Percentiles rank a stretch among this genome's conserved stretches.
Conservation (phyloP, 2,113 vertebrate genomes). For the Lonchura striata region DNA sequence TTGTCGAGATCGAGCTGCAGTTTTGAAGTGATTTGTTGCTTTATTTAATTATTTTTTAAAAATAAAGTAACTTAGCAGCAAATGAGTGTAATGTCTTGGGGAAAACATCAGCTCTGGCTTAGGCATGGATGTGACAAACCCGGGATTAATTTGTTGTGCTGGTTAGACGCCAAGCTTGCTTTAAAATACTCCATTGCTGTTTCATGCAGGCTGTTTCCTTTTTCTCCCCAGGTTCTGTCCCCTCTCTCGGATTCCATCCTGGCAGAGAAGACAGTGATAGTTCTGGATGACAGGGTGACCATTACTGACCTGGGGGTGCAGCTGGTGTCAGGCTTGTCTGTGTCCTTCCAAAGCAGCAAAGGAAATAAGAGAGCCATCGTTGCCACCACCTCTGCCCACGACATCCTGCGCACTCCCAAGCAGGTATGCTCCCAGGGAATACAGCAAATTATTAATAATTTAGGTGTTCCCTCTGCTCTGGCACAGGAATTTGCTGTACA, state of each 20-base stretch:
- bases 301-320: slow-evolving; percentile 90
- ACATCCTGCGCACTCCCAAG: slow-evolving; percentile 83
- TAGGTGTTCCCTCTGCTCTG: background rate
- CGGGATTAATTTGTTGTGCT: background rate
- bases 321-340: slow-evolving; percentile 83
- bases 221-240: slow-evolving; percentile 83
- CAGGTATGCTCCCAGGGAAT: slow-evolving; percentile 72
- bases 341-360: slow-evolving; percentile 82
- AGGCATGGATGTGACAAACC: background rate
- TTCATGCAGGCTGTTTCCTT: background rate
- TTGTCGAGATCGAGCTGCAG: background rate
- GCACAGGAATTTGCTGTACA: background rate
- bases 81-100: background rate
- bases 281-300: slow-evolving; percentile 92
- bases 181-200: background rate
- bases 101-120: background rate
- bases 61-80: background rate
- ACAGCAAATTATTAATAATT: fast-evolving
- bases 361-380: slow-evolving; percentile 81
- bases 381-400: slow-evolving; percentile 81
- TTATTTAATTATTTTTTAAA: background rate
- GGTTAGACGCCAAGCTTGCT: background rate
- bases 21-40: background rate
- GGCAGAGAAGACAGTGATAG: slow-evolving; percentile 93
- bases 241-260: slow-evolving; percentile 94